phyloP scores from a whole-genome alignment of 2,113 vertebrate species.

The Ascaphus truei region DNA sequence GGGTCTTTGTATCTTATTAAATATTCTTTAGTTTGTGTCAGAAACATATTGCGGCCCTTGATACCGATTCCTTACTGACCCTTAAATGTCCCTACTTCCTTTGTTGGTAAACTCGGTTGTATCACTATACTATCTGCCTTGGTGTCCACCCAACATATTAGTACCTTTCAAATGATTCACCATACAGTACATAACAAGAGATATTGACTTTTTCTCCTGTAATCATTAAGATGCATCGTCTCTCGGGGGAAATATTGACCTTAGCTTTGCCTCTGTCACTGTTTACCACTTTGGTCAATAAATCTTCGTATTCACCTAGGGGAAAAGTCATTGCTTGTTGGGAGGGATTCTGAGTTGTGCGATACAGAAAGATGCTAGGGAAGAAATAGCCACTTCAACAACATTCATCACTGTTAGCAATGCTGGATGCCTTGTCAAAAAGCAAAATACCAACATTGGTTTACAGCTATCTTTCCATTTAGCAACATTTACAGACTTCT shows the following conservation, averaged over 20 bases:
- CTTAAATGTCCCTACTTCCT: too few species aligned
- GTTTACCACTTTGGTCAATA: slow-evolving; percentile 39
- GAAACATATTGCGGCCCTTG: too few species aligned
- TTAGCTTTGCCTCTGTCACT: slow-evolving; percentile 38
- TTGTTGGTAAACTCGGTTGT: background rate
- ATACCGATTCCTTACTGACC: too few species aligned
- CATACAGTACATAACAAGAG: slow-evolving; percentile 27
- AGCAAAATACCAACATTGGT: too few species aligned
- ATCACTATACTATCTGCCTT: background rate
- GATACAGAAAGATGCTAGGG: background rate
- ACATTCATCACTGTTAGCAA: background rate
- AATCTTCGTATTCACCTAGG: slow-evolving; percentile 35
- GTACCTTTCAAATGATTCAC: slow-evolving; percentile 32
- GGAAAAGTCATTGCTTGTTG: slow-evolving; percentile 14
- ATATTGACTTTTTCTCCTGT: slow-evolving; percentile 34
- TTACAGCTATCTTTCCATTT: too few species aligned
- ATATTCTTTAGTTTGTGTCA: too few species aligned
- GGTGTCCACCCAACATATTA: slow-evolving; percentile 21
- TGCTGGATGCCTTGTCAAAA: too few species aligned
- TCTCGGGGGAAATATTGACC: slow-evolving; percentile 37
- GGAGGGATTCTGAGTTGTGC: slow-evolving; percentile 14
- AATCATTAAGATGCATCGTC: slow-evolving; percentile 38
- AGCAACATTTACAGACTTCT: too few species aligned
- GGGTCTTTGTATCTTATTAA: too few species aligned
- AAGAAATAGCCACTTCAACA: background rate